Conservation (phyloP, 2,113 vertebrate genomes). For the Zonotrichia leucophrys region DNA sequence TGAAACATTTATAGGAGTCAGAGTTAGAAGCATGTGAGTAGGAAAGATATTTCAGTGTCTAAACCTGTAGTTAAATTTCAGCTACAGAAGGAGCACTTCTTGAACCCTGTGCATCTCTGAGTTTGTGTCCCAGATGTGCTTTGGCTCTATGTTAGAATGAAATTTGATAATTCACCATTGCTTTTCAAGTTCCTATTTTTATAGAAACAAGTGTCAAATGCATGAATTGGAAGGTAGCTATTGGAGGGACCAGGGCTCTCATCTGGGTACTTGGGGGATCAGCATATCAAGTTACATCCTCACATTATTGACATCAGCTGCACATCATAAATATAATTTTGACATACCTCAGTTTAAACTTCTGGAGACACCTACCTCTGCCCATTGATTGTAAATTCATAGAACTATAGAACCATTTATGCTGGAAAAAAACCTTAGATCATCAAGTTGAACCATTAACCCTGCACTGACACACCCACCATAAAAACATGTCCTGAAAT, state of each 20-base stretch:
- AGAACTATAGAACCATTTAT: neutral
- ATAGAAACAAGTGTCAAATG: neutral
- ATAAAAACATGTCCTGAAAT: neutral
- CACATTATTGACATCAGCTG: neutral
- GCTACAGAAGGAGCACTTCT: neutral
- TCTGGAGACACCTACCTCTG: neutral
- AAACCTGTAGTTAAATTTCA: neutral
- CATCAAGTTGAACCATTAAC: neutral
- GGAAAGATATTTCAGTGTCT: neutral
- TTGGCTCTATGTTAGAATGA: neutral
- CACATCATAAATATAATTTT: neutral
- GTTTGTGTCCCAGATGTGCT: neutral
- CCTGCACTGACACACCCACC: no score
- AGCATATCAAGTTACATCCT: neutral
- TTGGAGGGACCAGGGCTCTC: neutral
- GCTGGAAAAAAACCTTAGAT: neutral
- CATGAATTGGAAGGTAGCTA: neutral
- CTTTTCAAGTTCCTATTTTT: neutral
- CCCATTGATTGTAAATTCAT: neutral
- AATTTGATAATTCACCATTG: neutral
- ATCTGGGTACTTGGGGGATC: neutral
- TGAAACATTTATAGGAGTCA: neutral
- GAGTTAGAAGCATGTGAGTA: neutral
- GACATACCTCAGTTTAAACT: neutral
- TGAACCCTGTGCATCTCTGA: rapidly evolving